phyloP scores from a whole-genome alignment of 1,140 invertebrate species.

The Conus ventricosus region DNA sequence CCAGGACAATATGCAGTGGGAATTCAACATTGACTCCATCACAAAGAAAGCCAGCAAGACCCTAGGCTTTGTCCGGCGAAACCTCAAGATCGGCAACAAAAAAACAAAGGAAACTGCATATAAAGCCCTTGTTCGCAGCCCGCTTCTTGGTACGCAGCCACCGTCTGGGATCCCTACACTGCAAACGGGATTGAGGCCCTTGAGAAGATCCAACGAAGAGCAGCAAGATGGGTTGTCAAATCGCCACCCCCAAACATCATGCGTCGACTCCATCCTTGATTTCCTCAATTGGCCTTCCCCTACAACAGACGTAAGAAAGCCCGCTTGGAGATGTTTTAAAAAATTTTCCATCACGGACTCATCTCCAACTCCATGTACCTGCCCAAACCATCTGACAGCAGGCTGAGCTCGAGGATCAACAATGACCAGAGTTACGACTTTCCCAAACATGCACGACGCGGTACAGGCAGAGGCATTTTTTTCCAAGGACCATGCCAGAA shows the following conservation, averaged over 20 bases:
- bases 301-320: not conserved
- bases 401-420: not conserved
- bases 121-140: not conserved
- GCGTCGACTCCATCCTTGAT: slow-evolving; percentile 40
- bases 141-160: not conserved
- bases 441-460: not conserved
- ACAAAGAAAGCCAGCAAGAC: not conserved
- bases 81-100: not conserved
- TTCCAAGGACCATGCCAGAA: not conserved
- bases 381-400: not conserved
- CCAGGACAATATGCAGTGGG: not conserved
- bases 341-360: not conserved
- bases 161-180: not conserved
- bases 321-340: not conserved
- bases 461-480: not conserved
- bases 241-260: slow-evolving; percentile 20
- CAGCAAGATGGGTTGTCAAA: slow-evolving; percentile 42
- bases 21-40: not conserved
- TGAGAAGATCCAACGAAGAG: slow-evolving; percentile 53
- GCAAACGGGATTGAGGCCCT: slow-evolving; percentile 30
- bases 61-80: not conserved
- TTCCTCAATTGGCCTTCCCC: not conserved
- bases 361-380: not conserved
- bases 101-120: not conserved
- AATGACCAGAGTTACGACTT: not conserved